Percentiles rank a stretch among this genome's conserved stretches.
Conservation (phyloP, 1,140 invertebrate species). For the Anthonomus grandis region DNA sequence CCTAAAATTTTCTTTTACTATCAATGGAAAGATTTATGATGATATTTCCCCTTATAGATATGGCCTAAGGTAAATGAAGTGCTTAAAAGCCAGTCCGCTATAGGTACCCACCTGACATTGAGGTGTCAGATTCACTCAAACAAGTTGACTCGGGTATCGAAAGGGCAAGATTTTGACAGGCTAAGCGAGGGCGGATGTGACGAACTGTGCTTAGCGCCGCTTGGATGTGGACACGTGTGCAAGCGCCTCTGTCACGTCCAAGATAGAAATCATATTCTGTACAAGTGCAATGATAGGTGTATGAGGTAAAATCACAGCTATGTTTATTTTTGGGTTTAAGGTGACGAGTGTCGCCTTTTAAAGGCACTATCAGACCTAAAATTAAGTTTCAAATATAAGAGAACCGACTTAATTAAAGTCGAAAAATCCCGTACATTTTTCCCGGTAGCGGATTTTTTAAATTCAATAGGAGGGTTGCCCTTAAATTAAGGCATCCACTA, state of each 20-base stretch:
- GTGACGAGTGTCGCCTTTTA: no score
- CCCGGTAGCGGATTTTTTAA: no score
- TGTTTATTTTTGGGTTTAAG: background rate
- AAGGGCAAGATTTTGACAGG: slow-evolving; percentile 49
- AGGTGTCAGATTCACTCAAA: slow-evolving; percentile 53
- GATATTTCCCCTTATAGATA: slow-evolving; percentile 15
- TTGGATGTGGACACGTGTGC: slow-evolving; percentile 57
- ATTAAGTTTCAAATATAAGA: no score
- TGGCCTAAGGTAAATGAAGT: slow-evolving; percentile 15
- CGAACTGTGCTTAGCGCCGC: slow-evolving; percentile 45
- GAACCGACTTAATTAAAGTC: no score
- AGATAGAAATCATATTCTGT: slow-evolving; percentile 49
- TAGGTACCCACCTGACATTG: slow-evolving; percentile 50
- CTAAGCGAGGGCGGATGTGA: slow-evolving; percentile 54
- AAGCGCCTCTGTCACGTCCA: slow-evolving; percentile 53
- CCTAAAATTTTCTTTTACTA: no score
- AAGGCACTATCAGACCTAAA: no score
- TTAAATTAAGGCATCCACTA: no score
- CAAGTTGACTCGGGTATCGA: slow-evolving; percentile 40
- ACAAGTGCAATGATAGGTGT: slow-evolving; percentile 50
- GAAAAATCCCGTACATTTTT: no score
- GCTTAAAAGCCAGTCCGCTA: slow-evolving; percentile 30
- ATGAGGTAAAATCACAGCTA: slow-evolving; percentile 39
- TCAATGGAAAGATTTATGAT: no score
- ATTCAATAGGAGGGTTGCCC: no score